Percentiles rank a stretch among this genome's conserved stretches.
Evolutionary conservation across 2,888 invertebrate species (phyloP).

Genomic region (Tineola bisselliella): DNA sequence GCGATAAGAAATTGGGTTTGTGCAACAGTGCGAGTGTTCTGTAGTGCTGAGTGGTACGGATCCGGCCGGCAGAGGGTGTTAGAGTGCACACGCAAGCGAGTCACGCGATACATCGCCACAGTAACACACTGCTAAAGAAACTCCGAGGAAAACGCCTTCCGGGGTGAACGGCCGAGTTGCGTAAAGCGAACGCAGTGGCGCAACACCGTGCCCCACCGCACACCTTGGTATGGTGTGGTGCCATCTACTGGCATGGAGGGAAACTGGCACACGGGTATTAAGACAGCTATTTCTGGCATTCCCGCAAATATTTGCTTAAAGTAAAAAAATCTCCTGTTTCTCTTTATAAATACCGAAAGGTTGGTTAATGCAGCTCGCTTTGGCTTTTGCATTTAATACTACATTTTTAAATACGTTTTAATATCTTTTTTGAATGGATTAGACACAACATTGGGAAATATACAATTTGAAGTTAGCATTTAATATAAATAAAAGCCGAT

Average conservation of each 20-base stretch:
- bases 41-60: conserved; percentile 21
- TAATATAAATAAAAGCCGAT: too few species aligned
- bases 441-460: too few species aligned
- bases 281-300: neutral
- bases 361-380: conserved; percentile 38
- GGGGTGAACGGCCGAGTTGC: conserved; percentile 65
- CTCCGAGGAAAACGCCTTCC: conserved; percentile 64
- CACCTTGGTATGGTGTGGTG: conserved; percentile 14
- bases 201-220: conserved; percentile 33
- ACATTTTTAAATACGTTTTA: too few species aligned
- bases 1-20: conserved; percentile 41
- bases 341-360: conserved; percentile 20
- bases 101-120: conserved; percentile 56
- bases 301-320: neutral
- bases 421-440: too few species aligned
- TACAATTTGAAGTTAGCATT: too few species aligned
- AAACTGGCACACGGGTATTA: conserved; percentile 7
- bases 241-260: conserved; percentile 7
- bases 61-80: conserved; percentile 37
- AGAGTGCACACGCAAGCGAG: conserved; percentile 43
- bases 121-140: conserved; percentile 63
- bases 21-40: conserved; percentile 27
- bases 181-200: conserved; percentile 54
- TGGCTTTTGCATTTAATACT: too few species aligned
- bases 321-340: neutral